phyloP scores from a whole-genome alignment of 1,140 invertebrate species.

The Sipha flava region DNA sequence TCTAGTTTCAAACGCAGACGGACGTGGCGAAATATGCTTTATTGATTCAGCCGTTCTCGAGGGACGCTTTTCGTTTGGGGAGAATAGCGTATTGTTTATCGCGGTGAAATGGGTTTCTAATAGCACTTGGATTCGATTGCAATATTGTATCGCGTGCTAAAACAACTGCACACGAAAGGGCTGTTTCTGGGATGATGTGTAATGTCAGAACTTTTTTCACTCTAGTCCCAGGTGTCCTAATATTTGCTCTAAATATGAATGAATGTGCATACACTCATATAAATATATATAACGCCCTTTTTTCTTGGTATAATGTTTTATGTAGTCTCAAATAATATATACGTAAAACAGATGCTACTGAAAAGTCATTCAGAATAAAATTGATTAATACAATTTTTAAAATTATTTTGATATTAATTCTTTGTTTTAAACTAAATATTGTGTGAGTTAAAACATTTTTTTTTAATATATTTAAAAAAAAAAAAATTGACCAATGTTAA shows the following conservation, averaged over 20 bases:
- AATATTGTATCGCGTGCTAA: slow-evolving; percentile 26
- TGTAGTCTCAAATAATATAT: not conserved
- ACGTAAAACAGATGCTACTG: no score
- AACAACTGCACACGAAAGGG: not conserved
- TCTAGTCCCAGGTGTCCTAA: slow-evolving; percentile 7
- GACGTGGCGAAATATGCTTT: not conserved
- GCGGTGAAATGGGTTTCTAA: not conserved
- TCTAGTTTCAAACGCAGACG: not conserved
- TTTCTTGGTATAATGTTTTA: not conserved
- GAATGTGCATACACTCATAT: not conserved
- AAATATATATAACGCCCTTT: not conserved
- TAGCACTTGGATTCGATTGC: slow-evolving; percentile 14
- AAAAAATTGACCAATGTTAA: no score
- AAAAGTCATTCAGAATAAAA: no score
- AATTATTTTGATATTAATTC: no score
- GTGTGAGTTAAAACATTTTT: no score
- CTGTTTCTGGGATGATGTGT: not conserved
- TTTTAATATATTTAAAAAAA: no score
- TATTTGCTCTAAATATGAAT: slow-evolving; percentile 18
- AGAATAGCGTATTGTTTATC: slow-evolving; percentile 4
- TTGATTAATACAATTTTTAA: no score
- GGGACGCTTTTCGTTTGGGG: not conserved
- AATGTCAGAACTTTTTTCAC: slow-evolving; percentile 14
- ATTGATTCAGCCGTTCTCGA: slow-evolving; percentile 20
- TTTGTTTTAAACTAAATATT: no score